These are phyloP conservation scores for Drosophila jambulina DNA, from an alignment of 1,140 invertebrate species.

Conservation along the genomic window DNA sequence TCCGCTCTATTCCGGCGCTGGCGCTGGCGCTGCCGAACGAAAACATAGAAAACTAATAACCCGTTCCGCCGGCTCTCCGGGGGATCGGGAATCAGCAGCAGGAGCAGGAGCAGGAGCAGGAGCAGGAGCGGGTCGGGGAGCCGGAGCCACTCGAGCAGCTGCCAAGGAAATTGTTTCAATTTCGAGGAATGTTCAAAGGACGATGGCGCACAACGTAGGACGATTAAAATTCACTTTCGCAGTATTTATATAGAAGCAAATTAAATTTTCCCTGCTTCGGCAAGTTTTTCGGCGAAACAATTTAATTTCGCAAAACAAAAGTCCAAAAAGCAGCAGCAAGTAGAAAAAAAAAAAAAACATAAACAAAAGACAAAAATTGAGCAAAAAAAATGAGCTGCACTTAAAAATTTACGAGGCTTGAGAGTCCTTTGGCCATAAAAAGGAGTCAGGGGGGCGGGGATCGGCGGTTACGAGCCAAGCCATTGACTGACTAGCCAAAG, in stretches of 20 bases:
- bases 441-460: slow-evolving; percentile 10
- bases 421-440: slow-evolving; percentile 68
- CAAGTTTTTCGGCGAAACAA: slow-evolving; percentile 75
- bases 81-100: slow-evolving; percentile 4
- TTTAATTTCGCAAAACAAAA: slow-evolving; percentile 79
- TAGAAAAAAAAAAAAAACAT: slow-evolving; percentile 36
- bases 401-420: slow-evolving; percentile 78
- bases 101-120: not conserved
- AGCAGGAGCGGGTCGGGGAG: not conserved
- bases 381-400: slow-evolving; percentile 68
- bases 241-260: slow-evolving; percentile 83
- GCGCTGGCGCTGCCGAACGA: slow-evolving; percentile 22
- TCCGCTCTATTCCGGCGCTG: slow-evolving; percentile 56
- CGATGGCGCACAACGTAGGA: slow-evolving; percentile 37
- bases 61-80: slow-evolving; percentile 50
- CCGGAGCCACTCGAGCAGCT: slow-evolving; percentile 52
- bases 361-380: slow-evolving; percentile 47
- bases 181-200: slow-evolving; percentile 70
- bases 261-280: slow-evolving; percentile 77
- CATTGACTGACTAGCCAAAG: slow-evolving; percentile 68
- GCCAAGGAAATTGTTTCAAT: slow-evolving; percentile 81
- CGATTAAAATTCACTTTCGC: slow-evolving; percentile 81
- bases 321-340: slow-evolving; percentile 25
- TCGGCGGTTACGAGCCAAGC: slow-evolving; percentile 26
- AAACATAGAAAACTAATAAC: slow-evolving; percentile 79